phyloP scores from a whole-genome alignment of 2,797 vertebrate species.

The Semaprochilodus insignis region DNA sequence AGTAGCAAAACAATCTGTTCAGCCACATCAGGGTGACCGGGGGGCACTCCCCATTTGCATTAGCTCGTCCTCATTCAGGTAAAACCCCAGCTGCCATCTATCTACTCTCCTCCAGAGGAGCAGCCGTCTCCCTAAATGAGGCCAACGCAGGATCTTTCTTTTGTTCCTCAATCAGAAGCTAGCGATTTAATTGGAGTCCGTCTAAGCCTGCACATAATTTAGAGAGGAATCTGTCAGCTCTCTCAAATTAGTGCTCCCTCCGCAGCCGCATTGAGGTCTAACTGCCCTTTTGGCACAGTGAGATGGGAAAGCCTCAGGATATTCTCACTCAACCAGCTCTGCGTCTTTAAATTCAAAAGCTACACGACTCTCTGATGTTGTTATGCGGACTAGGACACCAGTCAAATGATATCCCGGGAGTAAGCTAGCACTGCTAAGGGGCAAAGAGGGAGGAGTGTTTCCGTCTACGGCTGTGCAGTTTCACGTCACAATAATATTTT shows the following conservation, averaged over 20 bases:
- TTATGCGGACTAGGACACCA: not conserved
- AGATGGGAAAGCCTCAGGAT: not conserved
- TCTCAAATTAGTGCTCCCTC: not conserved
- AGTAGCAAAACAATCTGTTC: not conserved
- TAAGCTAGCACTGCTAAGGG: not conserved
- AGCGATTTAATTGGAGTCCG: not conserved
- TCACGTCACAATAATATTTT: too few species aligned
- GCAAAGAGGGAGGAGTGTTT: not conserved
- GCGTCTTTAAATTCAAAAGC: not conserved
- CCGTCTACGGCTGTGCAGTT: not conserved
- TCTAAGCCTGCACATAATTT: not conserved
- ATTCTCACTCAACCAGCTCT: not conserved
- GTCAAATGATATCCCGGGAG: not conserved
- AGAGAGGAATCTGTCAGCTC: not conserved
- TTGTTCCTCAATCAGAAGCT: slow-evolving; percentile 6
- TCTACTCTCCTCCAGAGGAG: not conserved
- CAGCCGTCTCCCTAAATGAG: not conserved
- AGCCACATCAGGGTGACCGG: not conserved
- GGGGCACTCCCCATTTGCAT: not conserved
- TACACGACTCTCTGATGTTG: not conserved
- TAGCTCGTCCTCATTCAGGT: not conserved
- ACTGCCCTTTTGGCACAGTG: not conserved
- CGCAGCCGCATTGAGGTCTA: not conserved
- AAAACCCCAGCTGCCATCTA: not conserved
- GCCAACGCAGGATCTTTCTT: not conserved